A percentile compares a stretch with the other conserved stretches of the same genome.
Conservation (phyloP, 2,797 vertebrate species). For the Myripristis murdjan region DNA sequence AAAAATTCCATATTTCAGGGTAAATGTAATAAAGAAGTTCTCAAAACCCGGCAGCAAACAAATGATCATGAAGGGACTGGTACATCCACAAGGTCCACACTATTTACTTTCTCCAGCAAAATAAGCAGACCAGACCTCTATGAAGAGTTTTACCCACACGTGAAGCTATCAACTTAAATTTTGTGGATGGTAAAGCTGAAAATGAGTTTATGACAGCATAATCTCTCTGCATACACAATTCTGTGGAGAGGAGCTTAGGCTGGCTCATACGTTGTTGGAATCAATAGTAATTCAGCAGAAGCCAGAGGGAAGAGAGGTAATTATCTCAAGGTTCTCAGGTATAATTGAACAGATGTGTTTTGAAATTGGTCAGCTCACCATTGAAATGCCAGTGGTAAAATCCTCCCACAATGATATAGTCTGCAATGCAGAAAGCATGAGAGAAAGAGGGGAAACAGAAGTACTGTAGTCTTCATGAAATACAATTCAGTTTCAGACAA, state of each 20-base stretch:
- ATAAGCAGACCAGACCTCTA: not conserved
- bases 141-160: conserved; percentile 48
- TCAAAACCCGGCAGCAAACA: not conserved
- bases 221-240: conserved; percentile 57
- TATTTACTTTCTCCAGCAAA: not conserved
- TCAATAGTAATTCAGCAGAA: conserved; percentile 74
- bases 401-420: conserved; percentile 55
- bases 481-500: conserved; percentile 53
- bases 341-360: conserved; percentile 82
- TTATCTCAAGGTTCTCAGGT: conserved; percentile 78
- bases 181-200: conserved; percentile 19
- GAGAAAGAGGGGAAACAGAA: conserved; percentile 16
- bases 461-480: conserved; percentile 47
- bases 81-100: not conserved
- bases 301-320: conserved; percentile 77
- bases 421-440: conserved; percentile 45
- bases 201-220: conserved; percentile 62
- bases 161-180: conserved; percentile 41
- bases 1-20: too few relatives aligned
- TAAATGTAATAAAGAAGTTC: not conserved
- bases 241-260: conserved; percentile 55
- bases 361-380: conserved; percentile 75
- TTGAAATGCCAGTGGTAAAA: conserved; percentile 67
- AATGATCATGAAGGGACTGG: not conserved
- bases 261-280: conserved; percentile 58